Conservation (phyloP, 2,113 vertebrate genomes). For the Ictidomys tridecemlineatus region DNA sequence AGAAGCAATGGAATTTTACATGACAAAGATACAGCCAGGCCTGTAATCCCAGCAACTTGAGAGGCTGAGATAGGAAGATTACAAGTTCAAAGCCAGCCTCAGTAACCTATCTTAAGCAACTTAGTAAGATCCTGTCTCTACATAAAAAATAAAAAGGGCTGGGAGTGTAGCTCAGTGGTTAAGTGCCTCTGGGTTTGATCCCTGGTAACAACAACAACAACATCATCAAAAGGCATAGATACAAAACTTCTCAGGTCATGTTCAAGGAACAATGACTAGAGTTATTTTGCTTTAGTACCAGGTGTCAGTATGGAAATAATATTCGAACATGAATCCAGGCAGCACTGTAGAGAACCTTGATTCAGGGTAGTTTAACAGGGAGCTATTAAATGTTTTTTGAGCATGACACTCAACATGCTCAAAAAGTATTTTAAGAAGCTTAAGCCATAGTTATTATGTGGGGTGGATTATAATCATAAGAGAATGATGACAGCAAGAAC, state of each 20-base stretch:
- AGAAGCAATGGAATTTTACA: not conserved
- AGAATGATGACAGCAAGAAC: not conserved
- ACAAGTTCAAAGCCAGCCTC: too few species aligned
- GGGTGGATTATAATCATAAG: not conserved
- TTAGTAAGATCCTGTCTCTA: too few species aligned
- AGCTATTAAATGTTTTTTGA: not conserved
- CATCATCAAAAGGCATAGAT: too few species aligned
- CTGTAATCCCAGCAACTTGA: too few species aligned
- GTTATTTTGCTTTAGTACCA: not conserved
- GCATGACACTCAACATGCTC: not conserved
- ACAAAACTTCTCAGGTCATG: not conserved
- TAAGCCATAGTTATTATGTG: not conserved
- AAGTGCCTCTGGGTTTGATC: too few species aligned
- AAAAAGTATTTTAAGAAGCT: conserved; percentile 24
- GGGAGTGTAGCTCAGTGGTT: too few species aligned
- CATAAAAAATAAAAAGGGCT: too few species aligned
- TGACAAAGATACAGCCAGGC: not conserved
- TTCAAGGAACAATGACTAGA: not conserved
- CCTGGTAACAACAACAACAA: too few species aligned
- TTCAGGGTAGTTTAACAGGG: not conserved
- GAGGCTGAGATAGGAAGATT: too few species aligned
- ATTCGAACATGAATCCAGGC: not conserved
- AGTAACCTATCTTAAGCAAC: too few species aligned
- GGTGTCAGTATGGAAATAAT: not conserved
- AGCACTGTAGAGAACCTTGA: not conserved